Conservation (phyloP, 2,888 invertebrate genomes). For the Sclerodermus sp. region DNA sequence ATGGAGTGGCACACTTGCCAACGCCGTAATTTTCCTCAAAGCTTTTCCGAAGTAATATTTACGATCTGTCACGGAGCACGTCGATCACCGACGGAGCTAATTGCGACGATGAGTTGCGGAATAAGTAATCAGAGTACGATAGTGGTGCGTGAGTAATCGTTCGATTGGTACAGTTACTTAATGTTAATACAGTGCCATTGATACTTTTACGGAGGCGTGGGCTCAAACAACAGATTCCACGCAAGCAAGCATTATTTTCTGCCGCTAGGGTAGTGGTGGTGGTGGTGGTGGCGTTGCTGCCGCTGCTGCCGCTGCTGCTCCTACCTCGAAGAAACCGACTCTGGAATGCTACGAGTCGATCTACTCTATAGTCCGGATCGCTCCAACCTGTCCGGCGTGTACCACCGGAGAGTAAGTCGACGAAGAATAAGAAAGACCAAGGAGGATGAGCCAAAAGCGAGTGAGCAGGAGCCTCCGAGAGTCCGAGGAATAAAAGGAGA, state of each 20-base stretch:
- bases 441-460: slow-evolving; percentile 14
- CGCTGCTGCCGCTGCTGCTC: slow-evolving; percentile 1
- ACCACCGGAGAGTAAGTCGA: slow-evolving; percentile 19
- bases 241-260: too few species aligned
- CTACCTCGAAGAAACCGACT: slow-evolving; percentile 37
- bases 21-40: too few species aligned
- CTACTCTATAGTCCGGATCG: slow-evolving; percentile 29
- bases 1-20: too few species aligned
- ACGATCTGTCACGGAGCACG: too few species aligned
- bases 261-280: too few species aligned
- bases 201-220: slow-evolving; percentile 33
- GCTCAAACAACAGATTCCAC: slow-evolving; percentile 38
- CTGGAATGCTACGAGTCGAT: slow-evolving; percentile 40
- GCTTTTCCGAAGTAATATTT: too few species aligned
- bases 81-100: too few species aligned
- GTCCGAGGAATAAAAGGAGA: slow-evolving; percentile 12
- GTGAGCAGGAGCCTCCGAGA: slow-evolving; percentile 5
- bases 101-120: too few species aligned
- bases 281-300: slow-evolving; percentile 16
- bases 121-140: too few species aligned
- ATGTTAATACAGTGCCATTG: slow-evolving; percentile 47
- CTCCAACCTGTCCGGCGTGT: slow-evolving; percentile 42
- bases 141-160: too few species aligned
- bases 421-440: slow-evolving; percentile 13
- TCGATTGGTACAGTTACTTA: slow-evolving; percentile 40